These are phyloP conservation scores for Lepus townsendii DNA, from an alignment of 2,797 vertebrate species.

Conservation along the genomic window DNA sequence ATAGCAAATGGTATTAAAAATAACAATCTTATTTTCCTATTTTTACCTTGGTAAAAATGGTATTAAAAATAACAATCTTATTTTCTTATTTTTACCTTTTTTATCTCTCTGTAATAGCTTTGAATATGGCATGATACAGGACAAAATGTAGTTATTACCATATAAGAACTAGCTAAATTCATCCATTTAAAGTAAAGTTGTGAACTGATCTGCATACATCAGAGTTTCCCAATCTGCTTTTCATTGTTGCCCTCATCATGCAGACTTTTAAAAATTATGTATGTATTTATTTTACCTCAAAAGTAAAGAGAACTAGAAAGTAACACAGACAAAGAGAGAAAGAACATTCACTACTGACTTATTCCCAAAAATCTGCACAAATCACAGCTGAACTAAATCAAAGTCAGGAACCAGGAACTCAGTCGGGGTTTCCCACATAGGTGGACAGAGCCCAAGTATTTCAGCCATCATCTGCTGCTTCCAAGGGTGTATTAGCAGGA, in stretches of 20 bases:
- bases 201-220: background rate
- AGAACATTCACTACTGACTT: too few species aligned
- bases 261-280: background rate
- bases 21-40: slow-evolving; percentile 9
- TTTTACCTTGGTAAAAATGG: background rate
- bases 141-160: background rate
- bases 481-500: too few species aligned
- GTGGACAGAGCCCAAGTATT: too few species aligned
- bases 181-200: background rate
- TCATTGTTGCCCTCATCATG: background rate
- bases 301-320: too few species aligned
- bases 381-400: too few species aligned
- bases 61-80: slow-evolving; percentile 28
- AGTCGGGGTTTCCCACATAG: too few species aligned
- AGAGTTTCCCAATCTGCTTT: background rate
- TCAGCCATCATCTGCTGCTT: too few species aligned
- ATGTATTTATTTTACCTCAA: too few species aligned
- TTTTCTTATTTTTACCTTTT: background rate
- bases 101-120: background rate
- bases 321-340: too few species aligned
- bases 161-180: background rate
- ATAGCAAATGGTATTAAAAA: slow-evolving; percentile 43
- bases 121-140: background rate
- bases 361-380: too few species aligned
- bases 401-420: too few species aligned